phyloP scores from a whole-genome alignment of 2,888 invertebrate species.

The Dexiosoma caninum region DNA sequence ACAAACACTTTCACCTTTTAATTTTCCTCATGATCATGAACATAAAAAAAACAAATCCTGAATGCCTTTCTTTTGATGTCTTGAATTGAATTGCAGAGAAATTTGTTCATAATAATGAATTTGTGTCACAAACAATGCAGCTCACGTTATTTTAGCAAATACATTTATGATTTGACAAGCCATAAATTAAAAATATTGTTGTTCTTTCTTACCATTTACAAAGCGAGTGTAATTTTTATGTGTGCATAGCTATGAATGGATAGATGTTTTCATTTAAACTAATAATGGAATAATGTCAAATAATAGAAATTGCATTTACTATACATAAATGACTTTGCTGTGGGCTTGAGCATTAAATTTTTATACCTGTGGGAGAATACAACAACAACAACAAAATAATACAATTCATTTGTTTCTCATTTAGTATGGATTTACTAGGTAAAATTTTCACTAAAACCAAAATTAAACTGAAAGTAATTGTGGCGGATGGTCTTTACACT shows the following conservation, averaged over 20 bases:
- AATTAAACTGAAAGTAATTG: not conserved
- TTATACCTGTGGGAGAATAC: not conserved
- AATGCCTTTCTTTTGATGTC: not conserved
- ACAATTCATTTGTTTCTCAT: constrained; percentile 1
- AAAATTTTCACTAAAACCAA: constrained; percentile 19
- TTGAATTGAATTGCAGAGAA: not conserved
- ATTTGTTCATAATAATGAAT: constrained; percentile 21
- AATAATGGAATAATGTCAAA: not conserved
- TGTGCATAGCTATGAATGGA: not conserved
- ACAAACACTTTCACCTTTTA: constrained; percentile 57
- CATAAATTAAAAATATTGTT: constrained; percentile 43
- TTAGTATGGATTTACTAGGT: constrained; percentile 8
- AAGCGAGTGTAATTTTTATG: too few relatives aligned
- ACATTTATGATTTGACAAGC: constrained; percentile 45
- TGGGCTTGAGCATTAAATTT: not conserved
- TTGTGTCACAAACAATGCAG: constrained; percentile 52
- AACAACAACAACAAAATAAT: not conserved
- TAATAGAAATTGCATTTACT: constrained; percentile 39
- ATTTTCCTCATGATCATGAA: constrained; percentile 26
- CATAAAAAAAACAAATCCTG: constrained; percentile 2
- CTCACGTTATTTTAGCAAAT: constrained; percentile 55
- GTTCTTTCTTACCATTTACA: too few relatives aligned
- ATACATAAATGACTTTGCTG: constrained; percentile 29
- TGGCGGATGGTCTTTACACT: too few relatives aligned
- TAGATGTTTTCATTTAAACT: constrained; percentile 41